Percentiles rank a stretch among this genome's conserved stretches.
These are phyloP conservation scores for Champsocephalus gunnari DNA, from an alignment of 2,797 vertebrate species.

Conservation along the genomic window DNA sequence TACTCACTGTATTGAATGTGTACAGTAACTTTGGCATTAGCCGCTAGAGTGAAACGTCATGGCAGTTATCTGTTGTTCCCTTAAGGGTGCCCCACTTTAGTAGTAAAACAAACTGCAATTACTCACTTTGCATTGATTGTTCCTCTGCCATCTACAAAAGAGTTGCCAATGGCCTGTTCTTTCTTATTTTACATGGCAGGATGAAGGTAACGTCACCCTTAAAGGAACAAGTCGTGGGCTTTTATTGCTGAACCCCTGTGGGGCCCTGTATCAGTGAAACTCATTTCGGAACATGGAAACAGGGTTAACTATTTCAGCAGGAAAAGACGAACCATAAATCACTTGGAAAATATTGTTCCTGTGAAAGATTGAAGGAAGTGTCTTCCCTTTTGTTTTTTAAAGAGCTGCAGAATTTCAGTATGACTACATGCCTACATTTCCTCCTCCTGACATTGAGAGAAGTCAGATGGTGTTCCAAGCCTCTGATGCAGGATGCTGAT, in stretches of 20 bases:
- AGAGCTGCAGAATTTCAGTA: background rate
- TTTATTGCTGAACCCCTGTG: constrained; percentile 23
- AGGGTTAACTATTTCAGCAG: constrained; percentile 43
- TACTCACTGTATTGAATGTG: background rate
- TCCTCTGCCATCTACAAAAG: constrained; percentile 47
- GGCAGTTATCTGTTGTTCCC: constrained; percentile 42
- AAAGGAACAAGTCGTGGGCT: constrained; percentile 36
- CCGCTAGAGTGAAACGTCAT: constrained; percentile 28
- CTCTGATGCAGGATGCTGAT: background rate
- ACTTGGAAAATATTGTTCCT: constrained; percentile 36
- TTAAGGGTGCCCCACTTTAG: constrained; percentile 50
- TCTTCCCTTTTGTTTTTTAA: constrained; percentile 14
- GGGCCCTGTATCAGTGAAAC: constrained; percentile 31
- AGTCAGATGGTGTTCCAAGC: background rate
- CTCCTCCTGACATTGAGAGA: background rate
- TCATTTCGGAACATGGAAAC: constrained; percentile 55
- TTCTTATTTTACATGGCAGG: constrained; percentile 45
- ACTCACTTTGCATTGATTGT: constrained; percentile 60
- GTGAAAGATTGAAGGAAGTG: constrained; percentile 1
- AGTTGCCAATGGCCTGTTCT: constrained; percentile 49
- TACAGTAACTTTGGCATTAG: constrained; percentile 23
- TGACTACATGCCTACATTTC: background rate
- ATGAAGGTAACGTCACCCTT: constrained; percentile 36
- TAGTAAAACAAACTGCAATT: constrained; percentile 38
- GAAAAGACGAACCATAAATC: constrained; percentile 28